A percentile compares a stretch with the other conserved stretches of the same genome.
Conservation (phyloP, 2,113 vertebrate genomes). For the Heptranchias perlo region DNA sequence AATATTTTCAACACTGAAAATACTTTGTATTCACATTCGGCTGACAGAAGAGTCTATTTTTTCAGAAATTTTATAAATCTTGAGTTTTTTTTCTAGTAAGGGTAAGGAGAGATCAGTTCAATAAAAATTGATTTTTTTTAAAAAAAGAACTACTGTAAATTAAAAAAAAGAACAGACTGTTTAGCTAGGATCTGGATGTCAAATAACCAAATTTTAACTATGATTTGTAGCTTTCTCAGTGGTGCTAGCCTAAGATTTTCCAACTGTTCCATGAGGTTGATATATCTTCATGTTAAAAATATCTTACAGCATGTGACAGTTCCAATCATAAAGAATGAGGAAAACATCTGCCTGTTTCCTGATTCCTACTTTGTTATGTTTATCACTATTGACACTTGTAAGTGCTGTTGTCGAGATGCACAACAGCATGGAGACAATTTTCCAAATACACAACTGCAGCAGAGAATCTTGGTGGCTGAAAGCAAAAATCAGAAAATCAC, state of each 20-base stretch:
- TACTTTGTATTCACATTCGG: not conserved
- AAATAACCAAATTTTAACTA: not conserved
- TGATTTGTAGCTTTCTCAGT: not conserved
- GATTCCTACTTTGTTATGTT: not conserved
- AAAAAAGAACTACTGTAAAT: not conserved
- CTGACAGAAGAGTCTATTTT: not conserved
- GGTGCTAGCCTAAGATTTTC: not conserved
- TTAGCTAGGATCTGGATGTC: too few species aligned
- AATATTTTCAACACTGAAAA: not conserved
- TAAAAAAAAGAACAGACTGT: not conserved
- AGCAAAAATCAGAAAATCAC: not conserved
- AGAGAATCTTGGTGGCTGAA: not conserved
- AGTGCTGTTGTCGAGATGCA: not conserved
- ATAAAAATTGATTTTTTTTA: not conserved
- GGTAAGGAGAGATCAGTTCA: not conserved
- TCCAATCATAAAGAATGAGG: not conserved
- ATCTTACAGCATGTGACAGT: not conserved
- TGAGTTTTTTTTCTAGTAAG: too few species aligned
- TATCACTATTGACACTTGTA: conserved; percentile 5
- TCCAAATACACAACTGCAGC: not conserved
- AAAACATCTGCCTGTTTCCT: not conserved
- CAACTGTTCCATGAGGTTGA: not conserved
- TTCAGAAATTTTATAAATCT: not conserved
- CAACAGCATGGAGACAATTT: not conserved
- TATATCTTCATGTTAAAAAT: not conserved